Evolutionary conservation across 2,888 invertebrate species (phyloP).

Genomic region (Morinoia aosen): DNA sequence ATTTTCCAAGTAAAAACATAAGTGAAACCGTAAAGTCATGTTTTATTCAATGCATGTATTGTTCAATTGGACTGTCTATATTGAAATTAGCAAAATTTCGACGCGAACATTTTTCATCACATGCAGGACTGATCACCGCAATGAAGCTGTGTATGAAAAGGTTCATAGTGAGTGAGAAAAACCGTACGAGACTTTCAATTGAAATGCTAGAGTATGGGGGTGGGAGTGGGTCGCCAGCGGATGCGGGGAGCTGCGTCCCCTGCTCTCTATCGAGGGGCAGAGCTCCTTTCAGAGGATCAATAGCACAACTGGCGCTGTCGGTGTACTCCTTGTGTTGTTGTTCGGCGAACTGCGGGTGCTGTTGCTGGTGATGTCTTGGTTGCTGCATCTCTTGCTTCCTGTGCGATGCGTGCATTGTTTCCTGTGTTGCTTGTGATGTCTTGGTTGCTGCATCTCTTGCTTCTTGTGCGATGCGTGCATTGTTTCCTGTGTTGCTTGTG

Average conservation of each 20-base stretch:
- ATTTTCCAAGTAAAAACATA: too few species aligned
- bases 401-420: not conserved
- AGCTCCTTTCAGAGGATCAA: constrained; percentile 29
- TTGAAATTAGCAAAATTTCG: too few species aligned
- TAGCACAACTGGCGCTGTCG: constrained; percentile 18
- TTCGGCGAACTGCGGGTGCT: not conserved
- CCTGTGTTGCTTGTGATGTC: not conserved
- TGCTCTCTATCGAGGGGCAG: constrained; percentile 28
- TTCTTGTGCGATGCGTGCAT: too few species aligned
- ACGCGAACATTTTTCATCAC: not conserved
- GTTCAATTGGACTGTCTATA: too few species aligned
- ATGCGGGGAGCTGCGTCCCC: constrained; percentile 1
- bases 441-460: not conserved
- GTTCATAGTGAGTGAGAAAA: not conserved
- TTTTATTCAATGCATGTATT: too few species aligned
- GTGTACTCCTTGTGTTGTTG: constrained; percentile 25
- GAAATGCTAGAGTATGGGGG: not conserved
- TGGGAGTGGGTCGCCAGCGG: not conserved
- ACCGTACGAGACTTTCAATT: not conserved
- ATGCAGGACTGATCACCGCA: not conserved
- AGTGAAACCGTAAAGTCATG: too few species aligned
- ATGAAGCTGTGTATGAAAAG: not conserved
- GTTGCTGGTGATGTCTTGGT: not conserved
- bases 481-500: too few species aligned
- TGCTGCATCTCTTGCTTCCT: not conserved